Base-by-base conservation (phyloP, 2,888 invertebrate genomes). In the Thyatira batis region DNA sequence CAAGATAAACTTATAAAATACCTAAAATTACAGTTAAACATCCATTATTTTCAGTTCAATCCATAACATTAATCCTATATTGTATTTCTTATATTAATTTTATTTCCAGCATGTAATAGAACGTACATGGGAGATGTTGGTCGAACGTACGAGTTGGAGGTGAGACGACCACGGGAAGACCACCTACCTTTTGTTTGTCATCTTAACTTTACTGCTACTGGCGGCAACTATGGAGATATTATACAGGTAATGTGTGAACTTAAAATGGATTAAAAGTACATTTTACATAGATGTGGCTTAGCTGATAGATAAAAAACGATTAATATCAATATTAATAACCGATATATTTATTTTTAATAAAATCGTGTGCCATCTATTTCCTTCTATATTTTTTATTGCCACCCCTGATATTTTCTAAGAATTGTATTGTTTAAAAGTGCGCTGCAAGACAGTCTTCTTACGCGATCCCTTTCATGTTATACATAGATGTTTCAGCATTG, bases 61-160 rank as follows among this genome's bases (percentile, higher is more conserved):
- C 30, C 10, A 30, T 30, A 30, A 2, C 8, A 5, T 21, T 50
- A 11, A 33, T 39, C 9, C 21, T 23, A 8, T 11, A 17, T n/a
- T n/a, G 6, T 9, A 4, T 11, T n/a, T 50, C 5, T 33, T n/a
- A 21, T 11, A 45, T 27, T n/a, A 43, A 27, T 45, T 25, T 49
- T 57, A 65, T 71, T 92, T 92, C 53, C 93, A 97, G 97, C 95
- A 44, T 97, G 97, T 92, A 97, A 97, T 89, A 93, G 95, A 74
- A 97, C 97, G 21, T 95, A 96, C 82, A 95, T 94, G 91, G 97
- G 97, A 0, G 95, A 96, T 76, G 95, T 95, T 52, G 96, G 96
- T 0, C 93, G 95, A 59, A 96, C 96, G 23, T 97, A 96, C 87
- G 95, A 96, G 79, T 85, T 97, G 72, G 95, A 96, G 84, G 94